Evolutionary conservation across 2,888 invertebrate species (phyloP).

Genomic region (Eupithecia centaureata): DNA sequence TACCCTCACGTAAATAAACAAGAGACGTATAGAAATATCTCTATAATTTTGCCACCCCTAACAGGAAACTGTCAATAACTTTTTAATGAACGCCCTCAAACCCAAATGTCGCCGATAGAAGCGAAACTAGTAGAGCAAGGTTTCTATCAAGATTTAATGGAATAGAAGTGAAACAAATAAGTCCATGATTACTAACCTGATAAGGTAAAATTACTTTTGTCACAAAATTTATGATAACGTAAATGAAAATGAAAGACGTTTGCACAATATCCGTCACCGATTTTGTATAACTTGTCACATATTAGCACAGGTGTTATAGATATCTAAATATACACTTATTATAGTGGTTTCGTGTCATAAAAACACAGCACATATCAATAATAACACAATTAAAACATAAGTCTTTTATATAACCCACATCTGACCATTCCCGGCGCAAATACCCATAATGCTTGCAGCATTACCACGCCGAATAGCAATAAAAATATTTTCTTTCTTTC

Average conservation of each 20-base stretch:
- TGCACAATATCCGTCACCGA: not conserved
- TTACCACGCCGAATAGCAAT: no score
- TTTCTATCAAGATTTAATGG: slow-evolving; percentile 45
- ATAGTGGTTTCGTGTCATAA: no score
- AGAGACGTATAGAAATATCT: no score
- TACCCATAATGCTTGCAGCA: no score
- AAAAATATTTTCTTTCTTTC: no score
- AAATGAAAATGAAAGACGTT: not conserved
- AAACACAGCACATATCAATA: no score
- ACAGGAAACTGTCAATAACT: slow-evolving; percentile 35
- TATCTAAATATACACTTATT: no score
- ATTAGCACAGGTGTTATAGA: not conserved
- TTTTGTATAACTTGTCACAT: not conserved
- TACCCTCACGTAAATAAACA: not conserved
- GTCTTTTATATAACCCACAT: no score
- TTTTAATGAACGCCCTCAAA: slow-evolving; percentile 44
- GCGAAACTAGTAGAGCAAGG: slow-evolving; percentile 55
- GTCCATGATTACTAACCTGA: not conserved
- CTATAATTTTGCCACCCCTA: slow-evolving; percentile 10
- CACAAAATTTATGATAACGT: not conserved
- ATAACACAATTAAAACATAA: no score
- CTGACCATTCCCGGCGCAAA: no score
- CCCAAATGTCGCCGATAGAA: slow-evolving; percentile 34
- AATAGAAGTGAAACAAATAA: slow-evolving; percentile 11
- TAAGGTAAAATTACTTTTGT: not conserved